Evolutionary conservation across 2,797 vertebrate genomes (phyloP).

Genomic region (Esox masquinongy): DNA sequence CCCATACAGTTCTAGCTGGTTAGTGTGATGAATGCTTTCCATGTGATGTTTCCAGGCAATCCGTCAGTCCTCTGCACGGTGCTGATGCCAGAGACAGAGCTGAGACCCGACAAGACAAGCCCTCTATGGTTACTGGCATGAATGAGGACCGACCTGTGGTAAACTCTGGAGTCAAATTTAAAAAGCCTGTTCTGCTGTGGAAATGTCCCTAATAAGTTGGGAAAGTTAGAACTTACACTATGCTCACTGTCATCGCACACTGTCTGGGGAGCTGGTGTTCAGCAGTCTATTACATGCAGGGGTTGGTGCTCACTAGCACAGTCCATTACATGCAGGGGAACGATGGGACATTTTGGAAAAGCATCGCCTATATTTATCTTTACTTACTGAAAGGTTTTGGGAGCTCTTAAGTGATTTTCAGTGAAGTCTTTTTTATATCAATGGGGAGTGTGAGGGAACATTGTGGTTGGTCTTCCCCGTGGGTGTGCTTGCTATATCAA

Average conservation of each 20-base stretch:
- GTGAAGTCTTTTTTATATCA: slow-evolving; percentile 43
- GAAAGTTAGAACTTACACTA: slow-evolving; percentile 11
- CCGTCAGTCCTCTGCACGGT: neutral
- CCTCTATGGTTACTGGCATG: slow-evolving; percentile 5
- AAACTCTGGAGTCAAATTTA: slow-evolving; percentile 4
- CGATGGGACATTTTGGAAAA: slow-evolving; percentile 32
- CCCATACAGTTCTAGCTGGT: neutral
- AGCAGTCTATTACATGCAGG: slow-evolving; percentile 15
- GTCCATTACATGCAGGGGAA: slow-evolving; percentile 32
- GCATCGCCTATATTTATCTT: slow-evolving; percentile 30
- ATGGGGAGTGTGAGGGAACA: slow-evolving; percentile 25
- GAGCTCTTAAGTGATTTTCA: slow-evolving; percentile 42
- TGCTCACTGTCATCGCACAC: slow-evolving; percentile 32
- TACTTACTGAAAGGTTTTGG: slow-evolving; percentile 42
- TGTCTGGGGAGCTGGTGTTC: slow-evolving; percentile 19
- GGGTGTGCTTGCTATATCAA: slow-evolving; percentile 34
- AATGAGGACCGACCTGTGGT: slow-evolving; percentile 10
- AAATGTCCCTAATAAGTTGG: neutral
- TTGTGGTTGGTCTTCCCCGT: slow-evolving; percentile 22
- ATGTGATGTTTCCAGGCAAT: neutral
- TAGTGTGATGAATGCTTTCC: neutral
- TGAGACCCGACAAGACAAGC: neutral
- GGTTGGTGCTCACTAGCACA: neutral
- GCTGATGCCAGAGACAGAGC: neutral
- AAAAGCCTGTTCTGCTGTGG: neutral